Conservation (phyloP, 2,113 vertebrate species). For the Carassius auratus region DNA sequence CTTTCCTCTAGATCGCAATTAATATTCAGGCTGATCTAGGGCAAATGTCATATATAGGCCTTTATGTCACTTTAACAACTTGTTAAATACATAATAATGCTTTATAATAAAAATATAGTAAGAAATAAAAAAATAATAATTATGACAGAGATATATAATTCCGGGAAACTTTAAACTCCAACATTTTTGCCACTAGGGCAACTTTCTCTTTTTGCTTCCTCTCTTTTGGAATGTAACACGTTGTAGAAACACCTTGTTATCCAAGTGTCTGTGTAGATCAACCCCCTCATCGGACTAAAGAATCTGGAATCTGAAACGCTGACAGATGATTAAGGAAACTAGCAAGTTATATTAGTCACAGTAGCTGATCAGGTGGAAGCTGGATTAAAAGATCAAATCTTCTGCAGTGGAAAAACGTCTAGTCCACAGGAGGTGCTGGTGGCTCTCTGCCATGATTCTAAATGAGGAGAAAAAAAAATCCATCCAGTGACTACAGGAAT, state of each 20-base stretch:
- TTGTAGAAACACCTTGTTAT: background rate
- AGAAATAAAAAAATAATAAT: background rate
- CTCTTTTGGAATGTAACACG: background rate
- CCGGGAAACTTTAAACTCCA: background rate
- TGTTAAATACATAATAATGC: slow-evolving; percentile 2
- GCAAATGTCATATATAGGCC: background rate
- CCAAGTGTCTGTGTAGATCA: background rate
- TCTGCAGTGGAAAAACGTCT: slow-evolving; percentile 69
- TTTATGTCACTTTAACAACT: background rate
- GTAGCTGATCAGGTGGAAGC: slow-evolving; percentile 73
- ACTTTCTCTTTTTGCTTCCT: background rate
- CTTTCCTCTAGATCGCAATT: background rate
- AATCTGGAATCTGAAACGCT: slow-evolving; percentile 64
- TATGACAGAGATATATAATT: background rate
- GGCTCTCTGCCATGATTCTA: slow-evolving; percentile 82
- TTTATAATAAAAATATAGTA: slow-evolving; percentile 2
- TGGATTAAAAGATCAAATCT: slow-evolving; percentile 16
- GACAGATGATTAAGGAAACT: slow-evolving; percentile 38
- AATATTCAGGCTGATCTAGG: background rate
- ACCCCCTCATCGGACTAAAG: slow-evolving; percentile 25
- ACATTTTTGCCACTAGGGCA: background rate
- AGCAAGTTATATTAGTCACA: slow-evolving; percentile 74
- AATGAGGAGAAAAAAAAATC: background rate
- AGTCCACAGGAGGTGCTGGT: slow-evolving; percentile 92
- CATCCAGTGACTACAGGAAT: background rate